These are phyloP conservation scores for Himantopus leucocephalus DNA, from an alignment of 2,113 vertebrate genomes.

Conservation along the genomic window DNA sequence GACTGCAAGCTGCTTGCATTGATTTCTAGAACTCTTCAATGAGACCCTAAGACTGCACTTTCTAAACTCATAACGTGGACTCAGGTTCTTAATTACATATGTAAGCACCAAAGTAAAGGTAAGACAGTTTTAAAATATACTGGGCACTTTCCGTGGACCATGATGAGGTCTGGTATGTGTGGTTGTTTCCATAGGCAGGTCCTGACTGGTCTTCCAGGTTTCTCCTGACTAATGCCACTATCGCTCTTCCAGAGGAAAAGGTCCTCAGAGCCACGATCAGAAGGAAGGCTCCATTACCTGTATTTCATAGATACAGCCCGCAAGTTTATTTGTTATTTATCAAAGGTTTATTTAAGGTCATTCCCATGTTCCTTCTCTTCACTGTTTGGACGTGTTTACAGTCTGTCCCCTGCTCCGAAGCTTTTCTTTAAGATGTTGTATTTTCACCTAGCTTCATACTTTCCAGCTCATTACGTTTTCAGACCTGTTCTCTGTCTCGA, in stretches of 20 bases:
- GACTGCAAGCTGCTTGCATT: background rate
- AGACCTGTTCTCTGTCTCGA: background rate
- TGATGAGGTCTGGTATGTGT: rapidly evolving
- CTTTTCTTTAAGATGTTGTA: background rate
- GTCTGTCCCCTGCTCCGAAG: background rate
- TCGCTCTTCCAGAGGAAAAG: background rate
- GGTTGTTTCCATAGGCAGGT: background rate
- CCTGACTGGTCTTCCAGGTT: background rate
- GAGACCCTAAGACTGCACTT: background rate
- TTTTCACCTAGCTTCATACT: background rate
- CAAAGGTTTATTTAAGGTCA: background rate
- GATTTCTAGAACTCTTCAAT: background rate
- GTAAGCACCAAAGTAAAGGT: background rate
- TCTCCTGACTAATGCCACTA: background rate
- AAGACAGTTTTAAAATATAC: background rate
- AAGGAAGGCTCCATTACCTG: background rate
- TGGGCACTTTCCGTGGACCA: background rate
- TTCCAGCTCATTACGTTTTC: background rate
- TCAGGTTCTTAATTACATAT: background rate
- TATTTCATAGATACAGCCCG: background rate
- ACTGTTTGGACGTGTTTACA: background rate
- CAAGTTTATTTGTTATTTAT: background rate
- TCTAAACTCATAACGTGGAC: background rate
- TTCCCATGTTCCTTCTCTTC: background rate
- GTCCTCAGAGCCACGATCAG: rapidly evolving